phyloP scores from a whole-genome alignment of 1,140 invertebrate species.

The Grapholita molesta region DNA sequence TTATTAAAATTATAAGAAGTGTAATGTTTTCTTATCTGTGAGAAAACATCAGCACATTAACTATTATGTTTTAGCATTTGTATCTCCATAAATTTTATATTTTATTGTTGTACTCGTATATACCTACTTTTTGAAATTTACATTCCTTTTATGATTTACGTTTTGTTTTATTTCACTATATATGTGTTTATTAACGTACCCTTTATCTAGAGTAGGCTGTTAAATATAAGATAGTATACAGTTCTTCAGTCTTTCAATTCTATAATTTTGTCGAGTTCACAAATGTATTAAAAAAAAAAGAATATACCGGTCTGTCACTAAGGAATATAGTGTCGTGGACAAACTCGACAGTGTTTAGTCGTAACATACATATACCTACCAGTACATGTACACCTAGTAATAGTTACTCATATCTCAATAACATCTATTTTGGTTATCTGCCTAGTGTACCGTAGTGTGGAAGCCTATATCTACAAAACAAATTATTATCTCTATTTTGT shows the following conservation, averaged over 20 bases:
- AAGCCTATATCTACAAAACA: not conserved
- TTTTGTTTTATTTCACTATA: constrained; percentile 10
- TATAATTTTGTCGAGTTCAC: not conserved
- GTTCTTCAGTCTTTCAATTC: not conserved
- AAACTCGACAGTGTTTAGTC: not conserved
- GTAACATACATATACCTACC: not conserved
- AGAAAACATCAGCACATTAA: no score
- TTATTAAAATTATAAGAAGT: no score
- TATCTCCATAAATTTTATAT: no score
- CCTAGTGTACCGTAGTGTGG: not conserved
- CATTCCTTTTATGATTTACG: constrained; percentile 2
- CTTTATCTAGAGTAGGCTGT: not conserved
- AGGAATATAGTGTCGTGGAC: no score
- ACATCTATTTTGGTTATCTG: not conserved
- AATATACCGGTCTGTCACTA: not conserved
- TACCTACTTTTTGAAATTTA: not conserved
- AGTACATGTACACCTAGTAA: not conserved
- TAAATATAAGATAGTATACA: not conserved
- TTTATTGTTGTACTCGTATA: not conserved
- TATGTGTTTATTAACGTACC: not conserved
- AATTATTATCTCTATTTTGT: not conserved
- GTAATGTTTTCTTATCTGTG: not conserved
- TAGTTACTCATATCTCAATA: not conserved
- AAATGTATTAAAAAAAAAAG: not conserved
- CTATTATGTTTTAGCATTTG: no score